Evolutionary conservation across 2,888 invertebrate species (phyloP), one percentile per base, ranked within the genome.

Genomic region (Taenaris catops): DNA sequence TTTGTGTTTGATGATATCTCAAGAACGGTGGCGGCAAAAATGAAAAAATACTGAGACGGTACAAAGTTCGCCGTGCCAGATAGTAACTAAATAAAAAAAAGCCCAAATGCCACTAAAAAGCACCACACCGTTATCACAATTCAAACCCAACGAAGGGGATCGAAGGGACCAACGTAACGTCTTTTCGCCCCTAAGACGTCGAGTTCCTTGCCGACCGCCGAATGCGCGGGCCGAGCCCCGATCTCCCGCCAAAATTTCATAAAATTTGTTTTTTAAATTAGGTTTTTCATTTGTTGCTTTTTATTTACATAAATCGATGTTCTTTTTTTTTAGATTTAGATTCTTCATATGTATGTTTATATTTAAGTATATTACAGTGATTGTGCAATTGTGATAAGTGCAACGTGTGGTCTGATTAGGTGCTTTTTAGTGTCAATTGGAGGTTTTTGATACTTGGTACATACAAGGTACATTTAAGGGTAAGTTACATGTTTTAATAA

Each of bases 161-260:
- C 61, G 66, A 70, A 72, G 81, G 83, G 81, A 63, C 49, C 55
- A 31, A 58, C 63, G 63, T 80, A 86, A 84, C 84, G 84, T 84
- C 83, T 86, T 84, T 84, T 66, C 53, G 62, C 67, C 74, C 73
- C 64, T 63, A 81, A 71, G 72, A 69, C 64, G 71, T 43, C 58
- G 73, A 84, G 84, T 86, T 80, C 68, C 76, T 81, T 79, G 58
- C 51, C 67, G 76, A 74, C 70, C 70, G 76, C 63, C 71, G 65
- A 66, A 63, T 68, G 72, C 63, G 76, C 75, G 78, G 71, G 74
- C 64, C 63, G 73, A 63, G 55, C 58, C 58, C 8, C 57, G 55
- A 56, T 41, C 34, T 50, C 60, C 64, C 73, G 72, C 72, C 62
- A 63, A 63, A 38, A 63, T 61, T 48, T 69, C 70, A 74, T 19